Conservation (phyloP, 1,140 invertebrate genomes). For the Bombyx mandarina region DNA sequence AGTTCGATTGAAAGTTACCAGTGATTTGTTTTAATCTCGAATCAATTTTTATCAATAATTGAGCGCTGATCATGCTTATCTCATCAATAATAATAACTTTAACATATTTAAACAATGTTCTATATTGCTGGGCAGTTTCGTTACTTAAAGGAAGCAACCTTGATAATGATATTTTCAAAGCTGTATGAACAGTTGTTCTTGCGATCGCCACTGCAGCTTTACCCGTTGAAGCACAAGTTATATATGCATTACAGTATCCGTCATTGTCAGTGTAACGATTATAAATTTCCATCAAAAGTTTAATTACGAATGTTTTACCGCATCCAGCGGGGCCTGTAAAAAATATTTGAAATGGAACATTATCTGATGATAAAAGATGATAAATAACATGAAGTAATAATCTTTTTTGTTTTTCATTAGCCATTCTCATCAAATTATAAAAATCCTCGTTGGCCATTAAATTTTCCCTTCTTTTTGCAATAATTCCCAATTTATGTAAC, state of each 20-base stretch:
- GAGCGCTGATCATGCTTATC: conserved; percentile 25
- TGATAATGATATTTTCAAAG: conserved; percentile 21
- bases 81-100: conserved; percentile 18
- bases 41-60: conserved; percentile 22
- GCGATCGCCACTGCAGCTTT: conserved; percentile 43
- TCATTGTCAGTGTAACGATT: conserved; percentile 9
- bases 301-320: conserved; percentile 25
- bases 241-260: conserved; percentile 28
- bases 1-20: conserved; percentile 12
- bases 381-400: neutral
- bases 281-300: conserved; percentile 27
- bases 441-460: too few relatives aligned
- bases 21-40: conserved; percentile 23
- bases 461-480: neutral
- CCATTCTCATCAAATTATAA: neutral
- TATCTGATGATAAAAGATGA: neutral
- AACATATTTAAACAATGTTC: conserved; percentile 10
- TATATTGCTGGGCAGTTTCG: conserved; percentile 14
- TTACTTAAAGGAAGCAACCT: conserved; percentile 15
- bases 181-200: conserved; percentile 38
- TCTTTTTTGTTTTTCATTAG: neutral
- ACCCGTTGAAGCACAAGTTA: conserved; percentile 40
- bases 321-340: conserved; percentile 12
- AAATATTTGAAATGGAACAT: conserved; percentile 1
- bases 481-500: neutral